Base-by-base conservation (phyloP, 2,888 invertebrate genomes). In the Lasioglossum villosulum region DNA sequence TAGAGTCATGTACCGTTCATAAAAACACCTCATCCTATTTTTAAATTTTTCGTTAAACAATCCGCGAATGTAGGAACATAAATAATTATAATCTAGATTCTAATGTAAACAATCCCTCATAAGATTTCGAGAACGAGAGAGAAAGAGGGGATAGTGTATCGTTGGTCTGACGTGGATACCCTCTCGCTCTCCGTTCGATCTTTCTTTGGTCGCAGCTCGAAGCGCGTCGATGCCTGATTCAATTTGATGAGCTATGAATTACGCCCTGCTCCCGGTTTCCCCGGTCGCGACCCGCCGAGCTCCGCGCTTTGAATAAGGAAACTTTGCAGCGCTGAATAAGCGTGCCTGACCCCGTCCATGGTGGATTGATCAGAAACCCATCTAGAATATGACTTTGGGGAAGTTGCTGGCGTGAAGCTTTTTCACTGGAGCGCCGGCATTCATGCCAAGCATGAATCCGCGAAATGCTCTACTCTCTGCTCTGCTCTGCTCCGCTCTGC, bases 301-400 rank as follows among this genome's bases (percentile, higher is more conserved):
- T 56, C 37, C 14, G 30, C 30, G 59, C 63, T 79, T 79, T 82
- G 75, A 77, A 82, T 86, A 75, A 82, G 83, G 75, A 80, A 78
- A 42, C 63, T 75, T 78, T 42, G 70, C 68, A 75, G 75, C 48
- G 66, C 70, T 78, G 76, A 78, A 79, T 75, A 6, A 30, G 23
- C 63, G 30, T 5, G 73, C 73, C 72, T 27, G 45, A 19, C 52
- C 66, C 37, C 23, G 42, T 71, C 23, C 74, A 27, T 39, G 63
- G 75, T n/a, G 82, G 75, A 80, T 80, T 83, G 87, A 89, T 89
- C 84, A 82, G 82, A 88, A 80, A 82, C 63, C 66, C 79, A 83
- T 77, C 80, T 76, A 59, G 63, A 66, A 70, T 84, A 86, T 86
- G 83, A 84, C 77, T 82, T 70, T 19, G 72, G 76, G 37, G 63